These are phyloP conservation scores for Danio aesculapii DNA, from an alignment of 2,797 vertebrate species.

Conservation along the genomic window DNA sequence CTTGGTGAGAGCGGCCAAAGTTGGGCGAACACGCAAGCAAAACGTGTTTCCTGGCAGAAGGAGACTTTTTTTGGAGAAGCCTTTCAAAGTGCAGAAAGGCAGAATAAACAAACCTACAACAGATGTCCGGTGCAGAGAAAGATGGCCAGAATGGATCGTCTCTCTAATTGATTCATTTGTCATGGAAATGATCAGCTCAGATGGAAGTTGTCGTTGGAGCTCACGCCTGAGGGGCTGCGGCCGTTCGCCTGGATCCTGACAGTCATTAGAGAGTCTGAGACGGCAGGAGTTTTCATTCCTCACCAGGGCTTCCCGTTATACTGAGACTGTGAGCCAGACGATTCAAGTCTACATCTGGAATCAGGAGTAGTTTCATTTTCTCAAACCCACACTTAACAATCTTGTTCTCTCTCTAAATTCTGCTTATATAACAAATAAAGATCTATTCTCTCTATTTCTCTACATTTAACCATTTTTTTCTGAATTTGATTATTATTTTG, in stretches of 20 bases:
- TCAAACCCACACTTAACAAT: background rate
- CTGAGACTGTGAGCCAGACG: slow-evolving; percentile 53
- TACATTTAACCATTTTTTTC: background rate
- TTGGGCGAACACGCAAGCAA: background rate
- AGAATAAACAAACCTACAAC: slow-evolving; percentile 37
- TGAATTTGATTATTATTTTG: background rate
- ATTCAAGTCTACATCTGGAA: slow-evolving; percentile 15
- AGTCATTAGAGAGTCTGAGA: slow-evolving; percentile 61
- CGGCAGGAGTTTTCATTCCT: slow-evolving; percentile 54
- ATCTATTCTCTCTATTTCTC: background rate
- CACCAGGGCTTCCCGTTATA: slow-evolving; percentile 36
- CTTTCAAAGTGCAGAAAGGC: slow-evolving; percentile 21
- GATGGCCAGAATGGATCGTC: background rate
- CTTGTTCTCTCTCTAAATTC: background rate
- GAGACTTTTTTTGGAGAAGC: slow-evolving; percentile 14
- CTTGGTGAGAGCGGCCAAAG: background rate
- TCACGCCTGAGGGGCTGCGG: slow-evolving; percentile 22
- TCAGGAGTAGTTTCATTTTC: background rate
- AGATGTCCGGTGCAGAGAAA: slow-evolving; percentile 19
- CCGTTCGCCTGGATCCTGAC: slow-evolving; percentile 32
- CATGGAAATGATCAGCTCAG: slow-evolving; percentile 29
- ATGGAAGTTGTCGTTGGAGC: slow-evolving; percentile 14
- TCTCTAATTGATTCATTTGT: slow-evolving; percentile 39
- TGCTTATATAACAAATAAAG: background rate
- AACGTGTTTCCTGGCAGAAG: background rate